These are phyloP conservation scores for Rhadinocentrus ornatus DNA, from an alignment of 2,797 vertebrate genomes.

Conservation along the genomic window DNA sequence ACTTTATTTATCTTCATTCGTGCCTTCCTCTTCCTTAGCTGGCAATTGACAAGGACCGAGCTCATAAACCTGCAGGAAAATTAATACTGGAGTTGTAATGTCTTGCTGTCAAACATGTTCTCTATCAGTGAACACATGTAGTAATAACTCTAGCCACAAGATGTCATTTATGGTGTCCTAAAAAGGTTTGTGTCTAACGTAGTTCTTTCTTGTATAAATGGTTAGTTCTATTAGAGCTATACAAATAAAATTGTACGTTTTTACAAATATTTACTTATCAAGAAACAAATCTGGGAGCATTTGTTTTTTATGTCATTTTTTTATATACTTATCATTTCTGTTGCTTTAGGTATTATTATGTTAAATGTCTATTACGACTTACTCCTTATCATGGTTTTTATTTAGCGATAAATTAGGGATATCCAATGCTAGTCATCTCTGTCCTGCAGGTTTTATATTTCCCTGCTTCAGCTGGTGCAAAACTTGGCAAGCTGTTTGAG, in stretches of 20 bases:
- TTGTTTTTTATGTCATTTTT: not conserved
- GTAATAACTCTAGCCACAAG: constrained; percentile 42
- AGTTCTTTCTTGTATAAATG: not conserved
- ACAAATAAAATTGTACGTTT: no score
- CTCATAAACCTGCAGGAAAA: not conserved
- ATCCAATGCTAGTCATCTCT: not conserved
- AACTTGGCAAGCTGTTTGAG: no score
- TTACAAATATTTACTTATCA: no score
- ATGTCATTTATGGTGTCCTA: constrained; percentile 11
- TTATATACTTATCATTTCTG: not conserved
- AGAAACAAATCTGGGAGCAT: not conserved
- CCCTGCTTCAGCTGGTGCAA: not conserved
- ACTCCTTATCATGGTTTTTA: not conserved
- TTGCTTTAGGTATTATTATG: not conserved
- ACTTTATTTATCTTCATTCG: not conserved
- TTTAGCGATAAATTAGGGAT: not conserved
- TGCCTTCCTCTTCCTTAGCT: not conserved
- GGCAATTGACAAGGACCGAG: accelerated
- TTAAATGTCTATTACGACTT: not conserved
- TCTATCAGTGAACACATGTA: constrained; percentile 10
- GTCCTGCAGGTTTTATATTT: not conserved
- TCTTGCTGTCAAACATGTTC: not conserved
- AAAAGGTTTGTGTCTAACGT: not conserved
- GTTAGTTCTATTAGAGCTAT: not conserved
- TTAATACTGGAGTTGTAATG: not conserved